A percentile compares a stretch with the other conserved stretches of the same genome.
Conservation (phyloP, 2,797 vertebrate genomes). For the Myotis myotis region DNA sequence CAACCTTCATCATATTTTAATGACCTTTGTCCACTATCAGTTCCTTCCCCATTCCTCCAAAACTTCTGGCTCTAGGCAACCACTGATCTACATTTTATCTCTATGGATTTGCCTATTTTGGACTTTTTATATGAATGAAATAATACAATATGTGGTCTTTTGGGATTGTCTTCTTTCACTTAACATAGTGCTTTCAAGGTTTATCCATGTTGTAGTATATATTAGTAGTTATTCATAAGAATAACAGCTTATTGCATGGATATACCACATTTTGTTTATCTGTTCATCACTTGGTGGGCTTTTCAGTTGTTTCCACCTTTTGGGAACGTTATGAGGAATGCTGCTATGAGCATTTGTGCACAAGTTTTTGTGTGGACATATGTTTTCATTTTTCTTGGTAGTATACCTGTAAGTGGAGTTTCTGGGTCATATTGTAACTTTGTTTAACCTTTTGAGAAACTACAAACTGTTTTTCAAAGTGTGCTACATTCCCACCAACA, state of each 20-base stretch:
- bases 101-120: neutral
- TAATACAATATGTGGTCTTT: neutral
- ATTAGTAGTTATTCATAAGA: neutral
- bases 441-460: neutral
- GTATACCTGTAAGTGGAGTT: neutral
- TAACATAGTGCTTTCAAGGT: constrained; percentile 3
- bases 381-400: neutral
- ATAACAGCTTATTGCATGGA: neutral
- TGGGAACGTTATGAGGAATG: neutral
- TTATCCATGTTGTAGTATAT: neutral
- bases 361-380: neutral
- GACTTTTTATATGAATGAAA: neutral
- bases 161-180: neutral
- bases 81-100: neutral
- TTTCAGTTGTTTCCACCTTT: neutral
- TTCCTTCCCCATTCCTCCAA: neutral
- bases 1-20: neutral
- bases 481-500: neutral
- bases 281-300: neutral
- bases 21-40: neutral
- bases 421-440: neutral
- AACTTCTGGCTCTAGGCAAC: neutral
- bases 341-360: neutral
- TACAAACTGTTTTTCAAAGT: neutral
- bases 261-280: neutral